Conservation (phyloP, 1,140 invertebrate genomes). For the Lucilia cuprina region DNA sequence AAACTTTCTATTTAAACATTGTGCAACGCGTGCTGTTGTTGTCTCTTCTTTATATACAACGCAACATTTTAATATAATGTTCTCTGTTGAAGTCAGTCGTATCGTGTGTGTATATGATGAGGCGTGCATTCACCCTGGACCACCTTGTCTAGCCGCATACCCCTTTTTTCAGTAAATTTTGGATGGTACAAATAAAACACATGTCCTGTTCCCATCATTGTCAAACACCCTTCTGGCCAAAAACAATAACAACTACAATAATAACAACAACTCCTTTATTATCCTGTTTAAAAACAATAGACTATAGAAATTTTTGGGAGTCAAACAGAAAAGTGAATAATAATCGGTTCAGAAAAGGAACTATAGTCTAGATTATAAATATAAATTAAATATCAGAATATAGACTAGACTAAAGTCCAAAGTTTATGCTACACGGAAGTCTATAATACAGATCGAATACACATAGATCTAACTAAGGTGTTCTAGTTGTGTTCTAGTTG, state of each 20-base stretch:
- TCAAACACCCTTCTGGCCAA: not conserved
- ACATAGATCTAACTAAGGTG: too few species aligned
- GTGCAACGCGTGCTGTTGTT: not conserved
- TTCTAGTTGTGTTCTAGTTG: too few species aligned
- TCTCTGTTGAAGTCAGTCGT: not conserved
- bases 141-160: constrained; percentile 24
- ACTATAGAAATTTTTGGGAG: too few species aligned
- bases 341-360: too few species aligned
- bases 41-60: not conserved
- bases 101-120: not conserved
- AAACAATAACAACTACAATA: too few species aligned
- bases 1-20: not conserved
- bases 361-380: too few species aligned
- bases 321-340: too few species aligned
- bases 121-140: constrained; percentile 39
- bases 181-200: not conserved
- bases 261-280: not conserved
- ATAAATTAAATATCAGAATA: too few species aligned
- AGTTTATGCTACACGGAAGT: too few species aligned
- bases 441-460: too few species aligned
- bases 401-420: too few species aligned
- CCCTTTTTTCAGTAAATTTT: not conserved
- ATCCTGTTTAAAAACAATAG: too few species aligned
- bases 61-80: not conserved
- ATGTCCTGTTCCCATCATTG: not conserved